Base-by-base conservation (phyloP, 2,888 invertebrate genomes). In the Colletes collaris region DNA sequence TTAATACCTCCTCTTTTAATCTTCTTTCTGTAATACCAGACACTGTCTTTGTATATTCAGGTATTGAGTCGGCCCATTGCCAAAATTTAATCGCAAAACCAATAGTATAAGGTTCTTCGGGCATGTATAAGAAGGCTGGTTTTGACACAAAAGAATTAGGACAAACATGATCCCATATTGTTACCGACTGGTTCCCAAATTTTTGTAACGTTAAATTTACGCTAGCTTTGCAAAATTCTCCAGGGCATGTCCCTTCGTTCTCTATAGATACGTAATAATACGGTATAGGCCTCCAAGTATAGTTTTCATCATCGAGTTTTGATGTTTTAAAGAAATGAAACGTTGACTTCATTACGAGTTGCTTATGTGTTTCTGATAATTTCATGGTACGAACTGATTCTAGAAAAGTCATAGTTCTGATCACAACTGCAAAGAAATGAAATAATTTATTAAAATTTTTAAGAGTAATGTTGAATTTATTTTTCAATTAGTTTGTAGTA, bases 71-170 rank as follows among this genome's bases (percentile, higher is more conserved):
- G 81, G 94, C 94, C 96, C 96, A 97, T 89, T 96, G 96, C 97
- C 97, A 97, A 92, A 97, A 96, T 94, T 97, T 97, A 86, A 97
- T 93, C 19, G 96, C 96, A 92, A 97, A 97, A 0, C 97, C 97
- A 66, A 95, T 94, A 81, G 96, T 94, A 63, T 95, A 94, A 0
- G 94, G 94, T 86, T 94, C 94, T 60, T 70, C 93, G 69, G 85
- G 93, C 88, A 76, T 89, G 72, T 89, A 89, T 69, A 97, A 95
- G 7, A 95, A 94, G 40, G 95, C 96, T 0, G 97, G 97, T 69
- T 94, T 95, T 95, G 97, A 96, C 2, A 96, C 96, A 89, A 95
- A 96, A 62, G 96, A 95, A 87, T 95, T 95, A 40, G 94, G 93
- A 4, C 95, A 95, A 19, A 94, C 94, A 81, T 96, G 95, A 79